Evolutionary conservation across 2,888 invertebrate genomes (phyloP), one percentile per base, ranked within the genome.

Genomic region (Drosophila acutilabella): DNA sequence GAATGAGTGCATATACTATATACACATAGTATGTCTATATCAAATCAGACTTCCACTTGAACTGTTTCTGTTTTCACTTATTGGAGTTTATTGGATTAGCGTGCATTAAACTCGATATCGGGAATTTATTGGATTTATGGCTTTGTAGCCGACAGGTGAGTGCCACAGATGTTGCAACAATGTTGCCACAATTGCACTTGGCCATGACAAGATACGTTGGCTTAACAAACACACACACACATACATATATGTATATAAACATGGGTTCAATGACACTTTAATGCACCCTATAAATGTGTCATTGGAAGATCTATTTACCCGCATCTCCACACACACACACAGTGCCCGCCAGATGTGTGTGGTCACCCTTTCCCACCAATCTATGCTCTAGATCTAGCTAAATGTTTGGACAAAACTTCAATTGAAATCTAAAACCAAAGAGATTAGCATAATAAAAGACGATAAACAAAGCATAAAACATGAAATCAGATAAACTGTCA

Each of bases 41-140:
- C 30, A 30, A 89, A 84, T 89, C 89, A 68, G 75, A 78, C 88
- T 78, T 86, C 89, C 86, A 85, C 86, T 82, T 89, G 89, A 89
- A 85, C 86, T 89, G 88, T 80, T 85, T 88, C 74, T 72, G 54
- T 64, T 82, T 70, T 81, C 80, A 71, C 71, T 85, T 72, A 82
- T 86, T 82, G 88, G 60, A 76, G 69, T 86, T 73, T 81, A 79
- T 74, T 77, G 75, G 78, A 75, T 75, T 78, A 78, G 58, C 75
- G 78, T 47, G 74, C 78, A 64, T 74, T 78, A 75, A 75, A 73
- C 74, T 47, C 56, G 56, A 16, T 71, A 64, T 47, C 50, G 59
- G 77, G 58, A 51, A 71, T 72, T 64, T 38, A 38, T 57, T 54
- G 44, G 36, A 10, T 56, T 56, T 56, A 68, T 38, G 44, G 44